Percentiles rank a stretch among this genome's conserved stretches.
phyloP scores from a whole-genome alignment of 2,113 vertebrate genomes.

The Brienomyrus brachyistius region DNA sequence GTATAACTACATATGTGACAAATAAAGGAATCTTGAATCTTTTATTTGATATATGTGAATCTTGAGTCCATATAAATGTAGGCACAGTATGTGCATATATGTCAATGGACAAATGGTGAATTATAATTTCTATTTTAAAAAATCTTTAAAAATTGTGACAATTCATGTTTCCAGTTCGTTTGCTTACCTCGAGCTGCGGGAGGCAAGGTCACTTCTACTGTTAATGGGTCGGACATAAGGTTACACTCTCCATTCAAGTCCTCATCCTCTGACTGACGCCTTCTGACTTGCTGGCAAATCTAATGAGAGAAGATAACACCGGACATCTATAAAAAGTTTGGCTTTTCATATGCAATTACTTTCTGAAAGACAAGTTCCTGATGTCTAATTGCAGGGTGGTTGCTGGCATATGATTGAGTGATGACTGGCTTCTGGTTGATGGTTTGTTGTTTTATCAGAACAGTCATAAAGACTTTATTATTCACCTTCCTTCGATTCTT shows the following conservation, averaged over 20 bases:
- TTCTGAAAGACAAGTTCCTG: not conserved
- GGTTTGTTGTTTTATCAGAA: not conserved
- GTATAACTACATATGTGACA: not conserved
- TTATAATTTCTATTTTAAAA: not conserved
- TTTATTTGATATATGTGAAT: no score
- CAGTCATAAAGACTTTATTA: not conserved
- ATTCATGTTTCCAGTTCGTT: not conserved
- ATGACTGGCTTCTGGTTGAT: not conserved
- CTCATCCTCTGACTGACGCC: constrained; percentile 11
- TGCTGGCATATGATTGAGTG: not conserved
- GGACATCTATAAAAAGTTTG: not conserved
- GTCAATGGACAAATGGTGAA: not conserved
- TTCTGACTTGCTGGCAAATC: constrained; percentile 37
- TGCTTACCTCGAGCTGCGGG: constrained; percentile 30
- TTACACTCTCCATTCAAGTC: constrained; percentile 35
- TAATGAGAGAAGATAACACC: not conserved
- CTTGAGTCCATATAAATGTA: not conserved
- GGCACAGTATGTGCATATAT: not conserved
- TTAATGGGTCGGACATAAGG: not conserved
- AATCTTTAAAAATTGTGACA: not conserved
- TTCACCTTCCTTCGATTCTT: not conserved
- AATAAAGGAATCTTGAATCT: not conserved
- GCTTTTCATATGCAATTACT: not conserved
- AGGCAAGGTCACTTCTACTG: not conserved
- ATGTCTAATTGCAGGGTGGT: not conserved